A percentile compares a stretch with the other conserved stretches of the same genome.
Conservation (phyloP, 1,140 invertebrate species). For the Notospermus geniculatus region DNA sequence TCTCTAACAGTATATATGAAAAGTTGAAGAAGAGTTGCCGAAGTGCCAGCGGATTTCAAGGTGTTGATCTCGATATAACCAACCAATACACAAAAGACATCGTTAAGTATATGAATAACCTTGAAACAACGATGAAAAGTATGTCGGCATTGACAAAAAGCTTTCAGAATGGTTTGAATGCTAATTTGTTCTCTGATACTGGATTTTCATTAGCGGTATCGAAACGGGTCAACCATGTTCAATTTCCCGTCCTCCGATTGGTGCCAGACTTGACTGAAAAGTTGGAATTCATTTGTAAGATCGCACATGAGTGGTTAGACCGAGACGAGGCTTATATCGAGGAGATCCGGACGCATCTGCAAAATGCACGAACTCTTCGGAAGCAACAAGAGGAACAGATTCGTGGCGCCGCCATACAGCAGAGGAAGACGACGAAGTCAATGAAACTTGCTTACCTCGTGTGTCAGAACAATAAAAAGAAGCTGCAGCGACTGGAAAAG, state of each 20-base stretch:
- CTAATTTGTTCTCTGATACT: slow-evolving; percentile 37
- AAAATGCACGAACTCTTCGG: slow-evolving; percentile 37
- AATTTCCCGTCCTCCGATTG: slow-evolving; percentile 46
- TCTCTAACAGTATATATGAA: slow-evolving; percentile 39
- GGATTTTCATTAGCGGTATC: slow-evolving; percentile 39
- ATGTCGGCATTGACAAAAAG: slow-evolving; percentile 37
- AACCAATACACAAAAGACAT: slow-evolving; percentile 41
- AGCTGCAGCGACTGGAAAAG: slow-evolving; percentile 40
- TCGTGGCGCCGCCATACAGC: slow-evolving; percentile 41
- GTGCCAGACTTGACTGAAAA: slow-evolving; percentile 43
- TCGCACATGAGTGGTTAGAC: slow-evolving; percentile 43
- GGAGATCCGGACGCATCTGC: slow-evolving; percentile 45
- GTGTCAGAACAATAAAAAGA: slow-evolving; percentile 44
- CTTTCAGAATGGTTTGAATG: slow-evolving; percentile 35
- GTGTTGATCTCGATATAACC: slow-evolving; percentile 40
- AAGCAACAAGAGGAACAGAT: slow-evolving; percentile 38
- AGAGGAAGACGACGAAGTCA: slow-evolving; percentile 41
- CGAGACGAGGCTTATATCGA: slow-evolving; percentile 47
- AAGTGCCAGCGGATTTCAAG: slow-evolving; percentile 31
- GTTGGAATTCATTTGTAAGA: slow-evolving; percentile 31
- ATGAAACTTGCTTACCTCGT: slow-evolving; percentile 39
- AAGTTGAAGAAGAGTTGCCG: slow-evolving; percentile 42
- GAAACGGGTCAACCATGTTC: slow-evolving; percentile 44
- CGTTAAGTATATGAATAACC: slow-evolving; percentile 30
- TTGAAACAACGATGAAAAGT: slow-evolving; percentile 33